phyloP scores from a whole-genome alignment of 2,113 vertebrate species.

The Myotis yumanensis region DNA sequence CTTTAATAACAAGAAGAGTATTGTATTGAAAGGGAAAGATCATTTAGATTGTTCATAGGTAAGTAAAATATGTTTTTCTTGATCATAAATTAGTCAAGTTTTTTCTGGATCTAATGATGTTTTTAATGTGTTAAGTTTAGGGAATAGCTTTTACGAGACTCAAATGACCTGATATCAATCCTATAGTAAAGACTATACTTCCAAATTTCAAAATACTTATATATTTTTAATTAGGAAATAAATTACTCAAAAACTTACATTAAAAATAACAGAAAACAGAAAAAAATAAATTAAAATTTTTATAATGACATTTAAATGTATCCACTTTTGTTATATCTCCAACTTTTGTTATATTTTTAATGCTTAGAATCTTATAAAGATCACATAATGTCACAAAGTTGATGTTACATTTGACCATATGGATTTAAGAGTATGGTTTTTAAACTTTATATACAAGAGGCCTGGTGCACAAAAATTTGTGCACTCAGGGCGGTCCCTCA shows the following conservation, averaged over 20 bases:
- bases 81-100: background rate
- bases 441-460: background rate
- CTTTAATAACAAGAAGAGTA: conserved; percentile 17
- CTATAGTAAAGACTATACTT: background rate
- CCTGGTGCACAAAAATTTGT: too few relatives aligned
- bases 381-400: background rate
- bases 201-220: conserved; percentile 11
- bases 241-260: background rate
- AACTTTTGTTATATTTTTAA: background rate
- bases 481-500: too few relatives aligned
- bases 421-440: background rate
- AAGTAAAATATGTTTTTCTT: conserved; percentile 40
- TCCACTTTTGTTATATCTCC: background rate
- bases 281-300: background rate
- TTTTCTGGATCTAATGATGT: background rate
- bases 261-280: background rate
- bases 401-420: background rate
- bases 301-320: background rate
- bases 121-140: conserved; percentile 13
- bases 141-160: background rate
- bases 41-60: conserved; percentile 16
- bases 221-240: background rate
- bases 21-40: background rate
- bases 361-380: background rate
- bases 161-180: background rate